These are phyloP conservation scores for Delichon dasypus DNA, from an alignment of 2,797 vertebrate genomes.

Conservation along the genomic window DNA sequence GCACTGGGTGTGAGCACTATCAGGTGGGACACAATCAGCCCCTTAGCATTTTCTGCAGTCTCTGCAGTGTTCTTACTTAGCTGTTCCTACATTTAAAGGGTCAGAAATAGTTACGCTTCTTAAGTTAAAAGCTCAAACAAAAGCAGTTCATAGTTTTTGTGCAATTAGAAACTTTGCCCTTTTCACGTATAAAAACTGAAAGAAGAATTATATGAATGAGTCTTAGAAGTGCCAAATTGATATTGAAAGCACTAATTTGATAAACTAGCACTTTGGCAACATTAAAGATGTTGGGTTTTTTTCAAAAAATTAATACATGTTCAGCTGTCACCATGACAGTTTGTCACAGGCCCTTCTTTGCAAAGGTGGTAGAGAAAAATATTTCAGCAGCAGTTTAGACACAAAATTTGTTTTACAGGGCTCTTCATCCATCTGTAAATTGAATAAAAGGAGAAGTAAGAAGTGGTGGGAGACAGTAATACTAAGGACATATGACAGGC, in stretches of 20 bases:
- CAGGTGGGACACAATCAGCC: neutral
- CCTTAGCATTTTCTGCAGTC: neutral
- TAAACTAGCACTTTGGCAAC: neutral
- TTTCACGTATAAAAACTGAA: neutral
- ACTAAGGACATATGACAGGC: neutral
- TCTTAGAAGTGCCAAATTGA: neutral
- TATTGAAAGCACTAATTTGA: neutral
- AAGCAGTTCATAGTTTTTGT: neutral
- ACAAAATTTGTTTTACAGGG: neutral
- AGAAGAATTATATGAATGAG: neutral
- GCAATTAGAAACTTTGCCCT: neutral
- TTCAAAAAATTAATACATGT: neutral
- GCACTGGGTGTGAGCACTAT: neutral
- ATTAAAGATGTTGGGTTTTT: neutral
- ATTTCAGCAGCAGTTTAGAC: neutral
- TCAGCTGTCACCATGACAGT: neutral
- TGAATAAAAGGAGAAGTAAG: neutral
- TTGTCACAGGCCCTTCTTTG: neutral
- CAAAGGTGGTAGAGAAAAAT: neutral
- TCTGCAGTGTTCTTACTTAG: neutral
- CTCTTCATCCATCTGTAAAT: neutral
- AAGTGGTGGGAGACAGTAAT: neutral
- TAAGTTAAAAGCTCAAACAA: neutral
- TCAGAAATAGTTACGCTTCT: neutral
- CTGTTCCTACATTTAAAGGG: neutral